phyloP scores from a whole-genome alignment of 2,113 vertebrate species.

The Platanista minor region DNA sequence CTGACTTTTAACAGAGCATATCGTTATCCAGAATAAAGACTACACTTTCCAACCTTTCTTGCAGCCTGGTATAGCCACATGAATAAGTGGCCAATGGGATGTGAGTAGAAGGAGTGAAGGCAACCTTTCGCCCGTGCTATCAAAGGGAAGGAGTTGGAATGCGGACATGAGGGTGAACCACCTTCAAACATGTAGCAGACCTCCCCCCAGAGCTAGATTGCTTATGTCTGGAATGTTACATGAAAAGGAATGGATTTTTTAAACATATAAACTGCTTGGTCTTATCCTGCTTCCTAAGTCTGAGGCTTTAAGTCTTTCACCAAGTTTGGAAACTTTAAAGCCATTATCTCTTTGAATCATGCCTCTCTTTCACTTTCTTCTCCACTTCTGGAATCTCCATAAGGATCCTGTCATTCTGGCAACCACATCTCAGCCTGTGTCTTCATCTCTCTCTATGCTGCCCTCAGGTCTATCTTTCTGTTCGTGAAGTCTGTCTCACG shows the following conservation, averaged over 20 bases:
- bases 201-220: background rate
- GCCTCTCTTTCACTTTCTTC: background rate
- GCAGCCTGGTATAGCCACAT: background rate
- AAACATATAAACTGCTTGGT: background rate
- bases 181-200: background rate
- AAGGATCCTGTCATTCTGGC: background rate
- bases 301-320: background rate
- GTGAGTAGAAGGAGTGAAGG: background rate
- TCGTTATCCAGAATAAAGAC: background rate
- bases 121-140: background rate
- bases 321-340: background rate
- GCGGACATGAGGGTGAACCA: background rate
- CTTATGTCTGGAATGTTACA: background rate
- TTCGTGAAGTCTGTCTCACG: background rate
- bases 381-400: background rate
- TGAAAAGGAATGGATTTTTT: background rate
- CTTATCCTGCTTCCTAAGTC: background rate
- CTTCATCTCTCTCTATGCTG: background rate
- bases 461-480: background rate
- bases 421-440: background rate
- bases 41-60: background rate
- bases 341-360: background rate
- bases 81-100: background rate
- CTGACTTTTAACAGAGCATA: background rate
- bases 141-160: background rate